Evolutionary conservation across 2,113 vertebrate genomes (phyloP), one percentile per base, ranked within the genome.

Genomic region (Coturnix japonica): DNA sequence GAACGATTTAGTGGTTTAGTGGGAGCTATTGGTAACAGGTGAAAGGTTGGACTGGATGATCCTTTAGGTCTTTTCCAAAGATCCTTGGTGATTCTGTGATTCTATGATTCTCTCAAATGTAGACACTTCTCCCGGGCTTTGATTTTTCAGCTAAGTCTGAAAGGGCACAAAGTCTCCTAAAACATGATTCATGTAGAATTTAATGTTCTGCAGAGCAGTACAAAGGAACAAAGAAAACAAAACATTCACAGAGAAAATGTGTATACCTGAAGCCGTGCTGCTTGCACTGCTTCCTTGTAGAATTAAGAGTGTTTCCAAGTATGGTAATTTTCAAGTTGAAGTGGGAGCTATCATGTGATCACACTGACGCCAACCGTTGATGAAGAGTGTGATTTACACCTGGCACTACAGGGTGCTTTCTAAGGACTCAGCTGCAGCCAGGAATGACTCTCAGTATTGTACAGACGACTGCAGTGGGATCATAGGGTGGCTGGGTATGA

Each of bases 371-470:
- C 6, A 33, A 7, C 39, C 7, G 8, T 1, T 51, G 63, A 57
- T 46, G 63, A 51, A 74, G 66, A 14, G 31, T 18, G 31, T 37
- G 57, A 13, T 60, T 79, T 43, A 20, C 43, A 39, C 30, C 6
- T 1, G 0, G 35, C 60, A 78, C 0, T 71, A 78, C 0, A 0
- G 5, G 31, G 3, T 19, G 19, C 33, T 75, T 65, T 22, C 11
- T 33, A 13, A 17, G 37, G 43, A 53, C 37, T 37, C 30, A 56
- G 2, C 19, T 8, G 9, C 9, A 43, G 41, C 26, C 1, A 0
- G 39, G 35, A 56, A 23, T 1, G 4, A 43, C 46, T 33, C 0
- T 0, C 20, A 33, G 46, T 20, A 28, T 35, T 41, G 3, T 0
- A 1, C 2, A 41, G 15, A 21, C 13, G 13, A 2, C 12, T 57